A percentile compares a stretch with the other conserved stretches of the same genome.
These are phyloP conservation scores for Heliopora coerulea DNA, from an alignment of 92 coral and sea anemone species.

Conservation along the genomic window DNA sequence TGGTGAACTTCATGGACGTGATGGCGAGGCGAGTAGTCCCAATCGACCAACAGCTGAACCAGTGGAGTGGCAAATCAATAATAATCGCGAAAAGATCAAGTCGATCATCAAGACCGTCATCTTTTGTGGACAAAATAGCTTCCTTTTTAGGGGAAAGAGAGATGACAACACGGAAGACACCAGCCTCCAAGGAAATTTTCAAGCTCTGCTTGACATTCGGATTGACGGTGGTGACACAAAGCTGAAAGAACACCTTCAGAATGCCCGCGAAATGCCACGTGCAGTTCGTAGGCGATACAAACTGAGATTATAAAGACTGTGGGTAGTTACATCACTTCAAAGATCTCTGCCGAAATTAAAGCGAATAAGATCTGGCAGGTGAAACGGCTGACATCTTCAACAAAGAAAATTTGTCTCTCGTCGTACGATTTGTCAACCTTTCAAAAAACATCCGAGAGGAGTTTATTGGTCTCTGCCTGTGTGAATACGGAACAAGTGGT, in stretches of 20 bases:
- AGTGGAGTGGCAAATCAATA: slow-evolving; percentile 48
- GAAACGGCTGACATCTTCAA: slow-evolving; percentile 52
- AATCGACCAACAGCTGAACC: slow-evolving; percentile 33
- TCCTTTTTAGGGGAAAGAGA: slow-evolving; percentile 53
- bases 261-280: slow-evolving; percentile 62
- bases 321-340: too few relatives aligned
- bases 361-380: slow-evolving; percentile 10
- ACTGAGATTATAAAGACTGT: too few relatives aligned
- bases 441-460: slow-evolving; percentile 21
- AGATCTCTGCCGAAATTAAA: not conserved
- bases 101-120: too few relatives aligned
- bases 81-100: slow-evolving; percentile 57
- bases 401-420: slow-evolving; percentile 51
- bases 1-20: slow-evolving; percentile 29
- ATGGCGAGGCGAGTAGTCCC: slow-evolving; percentile 20
- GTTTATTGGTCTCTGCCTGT: slow-evolving; percentile 1
- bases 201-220: slow-evolving; percentile 57
- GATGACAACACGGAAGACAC: slow-evolving; percentile 56
- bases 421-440: slow-evolving; percentile 48
- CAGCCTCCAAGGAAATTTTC: too few relatives aligned
- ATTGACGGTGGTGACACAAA: slow-evolving; percentile 56
- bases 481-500: not conserved
- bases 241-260: slow-evolving; percentile 53
- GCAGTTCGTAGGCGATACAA: not conserved
- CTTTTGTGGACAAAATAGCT: too few relatives aligned